Evolutionary conservation across 2,113 vertebrate species (phyloP).

Genomic region (Galeopterus variegatus): DNA sequence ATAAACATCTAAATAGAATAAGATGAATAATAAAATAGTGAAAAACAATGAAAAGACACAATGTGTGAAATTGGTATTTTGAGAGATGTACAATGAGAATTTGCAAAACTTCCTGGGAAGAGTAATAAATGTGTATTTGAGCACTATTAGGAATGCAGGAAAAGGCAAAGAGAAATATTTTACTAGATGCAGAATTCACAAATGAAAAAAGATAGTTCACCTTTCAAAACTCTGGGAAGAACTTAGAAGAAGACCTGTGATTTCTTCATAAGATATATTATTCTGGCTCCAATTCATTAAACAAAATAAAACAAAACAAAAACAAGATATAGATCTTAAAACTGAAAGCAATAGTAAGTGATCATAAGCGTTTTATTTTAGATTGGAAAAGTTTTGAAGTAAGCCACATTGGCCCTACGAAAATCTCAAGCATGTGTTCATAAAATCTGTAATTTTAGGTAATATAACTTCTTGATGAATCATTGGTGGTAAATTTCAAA

Average conservation of each 20-base stretch:
- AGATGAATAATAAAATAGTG: not conserved
- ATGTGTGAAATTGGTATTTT: not conserved
- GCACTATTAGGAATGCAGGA: not conserved
- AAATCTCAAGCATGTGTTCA: not conserved
- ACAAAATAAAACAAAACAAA: not conserved
- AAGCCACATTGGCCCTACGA: not conserved
- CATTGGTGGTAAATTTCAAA: not conserved
- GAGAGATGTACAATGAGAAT: not conserved
- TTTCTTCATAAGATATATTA: not conserved
- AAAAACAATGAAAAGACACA: not conserved
- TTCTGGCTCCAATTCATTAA: not conserved
- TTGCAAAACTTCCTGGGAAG: not conserved
- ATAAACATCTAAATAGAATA: not conserved
- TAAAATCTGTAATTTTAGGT: not conserved
- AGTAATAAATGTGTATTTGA: not conserved
- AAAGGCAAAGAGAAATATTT: not conserved
- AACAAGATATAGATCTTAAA: not conserved
- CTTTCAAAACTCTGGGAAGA: not conserved
- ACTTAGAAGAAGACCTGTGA: not conserved
- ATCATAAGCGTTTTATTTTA: not conserved
- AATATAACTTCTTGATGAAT: slow-evolving; percentile 4
- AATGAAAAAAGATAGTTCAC: not conserved
- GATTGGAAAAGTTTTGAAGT: not conserved
- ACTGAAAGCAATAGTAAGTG: not conserved
- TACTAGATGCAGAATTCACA: not conserved